phyloP scores from a whole-genome alignment of 2,888 invertebrate species.

The Hetaerina titia region DNA sequence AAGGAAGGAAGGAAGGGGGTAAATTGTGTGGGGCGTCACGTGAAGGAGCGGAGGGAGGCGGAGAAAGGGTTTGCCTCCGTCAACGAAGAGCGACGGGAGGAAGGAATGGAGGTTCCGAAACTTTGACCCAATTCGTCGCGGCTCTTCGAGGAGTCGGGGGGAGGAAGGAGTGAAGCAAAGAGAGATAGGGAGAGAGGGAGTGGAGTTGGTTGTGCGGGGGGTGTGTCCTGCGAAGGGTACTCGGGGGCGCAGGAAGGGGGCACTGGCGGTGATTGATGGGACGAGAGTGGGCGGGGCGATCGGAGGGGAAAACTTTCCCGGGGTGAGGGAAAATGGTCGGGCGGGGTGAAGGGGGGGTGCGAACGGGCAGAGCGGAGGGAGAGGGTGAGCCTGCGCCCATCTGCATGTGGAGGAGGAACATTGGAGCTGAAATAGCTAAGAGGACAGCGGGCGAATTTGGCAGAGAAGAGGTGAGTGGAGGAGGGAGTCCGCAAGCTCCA shows the following conservation, averaged over 20 bases:
- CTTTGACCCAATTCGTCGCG: constrained; percentile 60
- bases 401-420: background rate
- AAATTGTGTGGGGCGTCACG: background rate
- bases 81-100: constrained; percentile 2
- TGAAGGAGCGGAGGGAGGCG: background rate
- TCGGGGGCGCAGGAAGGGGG: background rate
- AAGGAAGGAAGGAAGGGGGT: too few species aligned
- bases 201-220: background rate
- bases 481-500: too few species aligned
- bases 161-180: background rate
- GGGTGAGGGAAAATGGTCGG: background rate
- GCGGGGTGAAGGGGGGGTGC: background rate
- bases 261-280: background rate
- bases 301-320: background rate
- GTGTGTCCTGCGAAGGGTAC: background rate
- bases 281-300: background rate
- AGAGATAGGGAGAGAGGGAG: background rate
- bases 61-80: background rate
- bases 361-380: background rate
- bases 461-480: background rate
- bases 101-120: background rate
- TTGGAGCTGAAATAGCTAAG: background rate
- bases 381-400: background rate
- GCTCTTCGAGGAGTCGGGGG: constrained; percentile 17
- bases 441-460: background rate